phyloP scores from a whole-genome alignment of 2,888 invertebrate species.

The Eupeodes latifasciatus region DNA sequence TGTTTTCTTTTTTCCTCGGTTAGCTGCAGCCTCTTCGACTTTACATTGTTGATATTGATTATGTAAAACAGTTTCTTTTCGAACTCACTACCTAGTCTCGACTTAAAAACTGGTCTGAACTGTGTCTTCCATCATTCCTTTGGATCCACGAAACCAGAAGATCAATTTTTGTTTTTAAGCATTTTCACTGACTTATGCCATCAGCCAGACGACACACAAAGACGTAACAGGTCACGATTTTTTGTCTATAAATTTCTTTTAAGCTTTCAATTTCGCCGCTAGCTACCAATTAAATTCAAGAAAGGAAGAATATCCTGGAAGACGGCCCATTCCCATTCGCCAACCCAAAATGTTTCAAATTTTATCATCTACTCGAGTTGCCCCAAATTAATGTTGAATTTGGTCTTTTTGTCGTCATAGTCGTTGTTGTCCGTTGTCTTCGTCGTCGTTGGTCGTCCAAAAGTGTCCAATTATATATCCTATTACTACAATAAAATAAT shows the following conservation, averaged over 20 bases:
- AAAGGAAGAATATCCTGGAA: slow-evolving; percentile 20
- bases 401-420: neutral
- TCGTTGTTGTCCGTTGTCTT: neutral
- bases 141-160: neutral
- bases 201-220: neutral
- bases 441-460: neutral
- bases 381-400: slow-evolving; percentile 53
- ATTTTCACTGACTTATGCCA: neutral
- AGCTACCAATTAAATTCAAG: slow-evolving; percentile 17
- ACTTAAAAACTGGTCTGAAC: neutral
- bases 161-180: slow-evolving; percentile 3
- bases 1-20: neutral
- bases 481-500: slow-evolving; percentile 7
- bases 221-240: slow-evolving; percentile 36
- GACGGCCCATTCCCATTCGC: neutral
- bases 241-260: slow-evolving; percentile 27
- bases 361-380: slow-evolving; percentile 55
- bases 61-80: slow-evolving; percentile 30
- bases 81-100: neutral
- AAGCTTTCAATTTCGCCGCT: slow-evolving; percentile 27
- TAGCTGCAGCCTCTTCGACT: slow-evolving; percentile 17
- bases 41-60: slow-evolving; percentile 33
- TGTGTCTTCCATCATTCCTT: neutral
- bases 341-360: slow-evolving; percentile 4
- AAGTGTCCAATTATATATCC: slow-evolving; percentile 68